Conservation (phyloP, 2,113 vertebrate species). For the Bambusicola thoracicus region DNA sequence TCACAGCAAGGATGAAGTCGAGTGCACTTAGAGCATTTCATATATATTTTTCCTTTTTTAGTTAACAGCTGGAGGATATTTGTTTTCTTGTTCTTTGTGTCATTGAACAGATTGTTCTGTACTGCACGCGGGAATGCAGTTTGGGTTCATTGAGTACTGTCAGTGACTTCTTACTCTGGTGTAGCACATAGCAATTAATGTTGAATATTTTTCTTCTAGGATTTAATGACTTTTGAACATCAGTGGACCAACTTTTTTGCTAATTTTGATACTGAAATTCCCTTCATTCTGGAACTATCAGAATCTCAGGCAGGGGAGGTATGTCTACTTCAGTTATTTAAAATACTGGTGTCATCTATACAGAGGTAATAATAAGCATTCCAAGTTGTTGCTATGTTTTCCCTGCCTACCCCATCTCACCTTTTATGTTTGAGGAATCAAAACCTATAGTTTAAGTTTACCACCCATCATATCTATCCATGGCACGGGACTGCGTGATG, state of each 20-base stretch:
- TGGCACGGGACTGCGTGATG: background rate
- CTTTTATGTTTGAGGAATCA: background rate
- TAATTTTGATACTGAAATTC: slow-evolving; percentile 92
- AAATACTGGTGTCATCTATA: background rate
- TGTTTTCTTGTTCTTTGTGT: fast-evolving
- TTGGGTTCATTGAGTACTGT: background rate
- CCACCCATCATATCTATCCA: background rate
- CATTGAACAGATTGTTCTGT: background rate
- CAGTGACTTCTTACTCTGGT: background rate
- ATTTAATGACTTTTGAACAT: slow-evolving; percentile 87
- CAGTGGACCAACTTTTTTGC: slow-evolving; percentile 93
- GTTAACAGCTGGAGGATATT: background rate
- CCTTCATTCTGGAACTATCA: slow-evolving; percentile 93
- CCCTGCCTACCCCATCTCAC: background rate
- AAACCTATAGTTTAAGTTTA: fast-evolving
- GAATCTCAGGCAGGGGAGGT: slow-evolving; percentile 96
- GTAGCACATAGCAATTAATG: background rate
- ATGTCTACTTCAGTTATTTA: background rate
- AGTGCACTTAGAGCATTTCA: background rate
- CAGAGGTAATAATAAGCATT: background rate
- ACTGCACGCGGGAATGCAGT: background rate
- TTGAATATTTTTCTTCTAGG: slow-evolving; percentile 70
- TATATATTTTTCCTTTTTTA: background rate
- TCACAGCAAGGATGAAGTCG: background rate
- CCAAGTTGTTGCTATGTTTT: background rate